Evolutionary conservation across 2,797 vertebrate species (phyloP).

Genomic region (Phoeniculus purpureus): DNA sequence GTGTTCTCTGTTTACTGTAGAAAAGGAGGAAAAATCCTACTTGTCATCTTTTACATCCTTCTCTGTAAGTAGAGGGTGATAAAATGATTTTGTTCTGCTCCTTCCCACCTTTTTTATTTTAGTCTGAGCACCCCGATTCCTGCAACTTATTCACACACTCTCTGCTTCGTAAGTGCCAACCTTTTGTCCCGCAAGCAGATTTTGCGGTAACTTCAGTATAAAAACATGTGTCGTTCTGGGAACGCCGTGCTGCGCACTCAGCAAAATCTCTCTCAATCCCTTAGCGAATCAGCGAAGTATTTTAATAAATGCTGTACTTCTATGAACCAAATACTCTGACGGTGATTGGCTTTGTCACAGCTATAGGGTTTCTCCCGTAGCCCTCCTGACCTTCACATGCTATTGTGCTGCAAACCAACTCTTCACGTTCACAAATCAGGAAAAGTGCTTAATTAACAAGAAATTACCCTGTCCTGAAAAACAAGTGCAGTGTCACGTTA

Average conservation of each 20-base stretch:
- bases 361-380: constrained; percentile 73
- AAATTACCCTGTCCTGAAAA: not conserved
- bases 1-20: not conserved
- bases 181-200: not conserved
- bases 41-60: not conserved
- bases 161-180: not conserved
- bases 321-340: constrained; percentile 69
- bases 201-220: not conserved
- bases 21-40: not conserved
- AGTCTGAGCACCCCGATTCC: not conserved
- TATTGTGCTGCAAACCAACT: constrained; percentile 62
- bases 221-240: not conserved
- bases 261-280: constrained; percentile 43
- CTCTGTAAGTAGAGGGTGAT: not conserved
- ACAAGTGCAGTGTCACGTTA: not conserved
- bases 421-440: constrained; percentile 64
- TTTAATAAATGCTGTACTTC: constrained; percentile 69
- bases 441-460: constrained; percentile 61
- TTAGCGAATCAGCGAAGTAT: constrained; percentile 70
- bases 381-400: constrained; percentile 44
- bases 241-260: constrained; percentile 25
- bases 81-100: not conserved
- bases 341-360: constrained; percentile 78
- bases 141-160: not conserved
- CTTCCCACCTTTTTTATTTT: not conserved